A percentile compares a stretch with the other conserved stretches of the same genome.
Conservation (phyloP, 2,888 invertebrate species). For the Nomada goodeniana region DNA sequence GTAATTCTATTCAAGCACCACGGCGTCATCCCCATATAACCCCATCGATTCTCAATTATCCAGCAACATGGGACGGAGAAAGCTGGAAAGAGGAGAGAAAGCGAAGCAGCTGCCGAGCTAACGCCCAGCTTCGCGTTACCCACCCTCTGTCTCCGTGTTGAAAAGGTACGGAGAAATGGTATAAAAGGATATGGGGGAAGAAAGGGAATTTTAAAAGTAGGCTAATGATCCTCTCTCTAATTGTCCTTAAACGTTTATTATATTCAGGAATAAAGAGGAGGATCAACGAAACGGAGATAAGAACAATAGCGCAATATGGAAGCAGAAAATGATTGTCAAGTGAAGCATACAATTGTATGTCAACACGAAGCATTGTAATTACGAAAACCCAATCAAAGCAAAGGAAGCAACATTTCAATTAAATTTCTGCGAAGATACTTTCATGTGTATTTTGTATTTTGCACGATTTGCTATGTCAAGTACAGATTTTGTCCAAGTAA, state of each 20-base stretch:
- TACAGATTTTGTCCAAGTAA: conserved; percentile 26
- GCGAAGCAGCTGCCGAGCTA: conserved; percentile 43
- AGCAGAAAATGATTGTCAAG: neutral
- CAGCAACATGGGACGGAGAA: conserved; percentile 25
- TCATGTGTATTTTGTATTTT: conserved; percentile 7
- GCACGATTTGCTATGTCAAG: neutral
- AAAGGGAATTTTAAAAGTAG: conserved; percentile 47
- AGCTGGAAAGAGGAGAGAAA: conserved; percentile 14
- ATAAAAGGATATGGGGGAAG: conserved; percentile 24
- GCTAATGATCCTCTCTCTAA: conserved; percentile 46
- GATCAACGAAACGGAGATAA: neutral
- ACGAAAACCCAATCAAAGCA: neutral
- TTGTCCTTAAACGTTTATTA: conserved; percentile 32
- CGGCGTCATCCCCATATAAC: conserved; percentile 57
- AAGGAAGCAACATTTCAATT: neutral
- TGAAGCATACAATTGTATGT: neutral
- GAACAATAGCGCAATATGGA: conserved; percentile 9
- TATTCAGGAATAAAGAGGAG: conserved; percentile 16
- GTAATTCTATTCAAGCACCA: conserved; percentile 75
- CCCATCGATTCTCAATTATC: conserved; percentile 71
- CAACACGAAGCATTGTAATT: neutral
- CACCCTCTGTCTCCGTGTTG: conserved; percentile 24
- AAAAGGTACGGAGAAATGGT: conserved; percentile 15
- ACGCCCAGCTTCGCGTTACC: conserved; percentile 55
- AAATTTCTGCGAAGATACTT: neutral